Base-by-base conservation (phyloP, 2,888 invertebrate genomes). In the Athalia circularis region DNA sequence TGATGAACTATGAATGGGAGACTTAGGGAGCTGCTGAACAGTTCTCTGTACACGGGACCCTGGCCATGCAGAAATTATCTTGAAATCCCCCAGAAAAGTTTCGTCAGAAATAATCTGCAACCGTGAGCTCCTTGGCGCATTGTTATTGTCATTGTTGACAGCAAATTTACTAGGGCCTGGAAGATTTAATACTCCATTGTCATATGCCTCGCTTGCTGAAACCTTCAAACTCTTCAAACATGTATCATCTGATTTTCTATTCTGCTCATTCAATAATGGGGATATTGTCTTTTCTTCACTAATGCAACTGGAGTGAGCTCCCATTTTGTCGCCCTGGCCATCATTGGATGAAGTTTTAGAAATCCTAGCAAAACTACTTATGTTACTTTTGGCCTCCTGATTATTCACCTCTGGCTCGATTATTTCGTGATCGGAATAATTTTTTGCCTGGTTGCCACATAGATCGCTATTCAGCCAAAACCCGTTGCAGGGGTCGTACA, bases 31-130 rank as follows among this genome's bases (percentile, higher is more conserved):
- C 62, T 87, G 81, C 78, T 89, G 90, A 3, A 89, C 88, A 65
- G 90, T 90, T 6, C 88, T 84, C 67, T 89, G 88, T 74, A 90
- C 89, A 13, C 90, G 85, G 50, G 87, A 78, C 8, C 88, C 88
- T 1, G 85, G 84, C 87, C 88, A 87, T 76, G 87, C 87, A 0
- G 82, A 75, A 1, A 88, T 72, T 74, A 90, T 85, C 80, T 86
- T 88, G 3, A 89, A 85, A 52, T 81, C 85, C 45, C 85, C 83
- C 9, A 86, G 65, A 13, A 90, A 81, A 5, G 85, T 89, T 80
- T 90, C 88, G 29, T 90, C 88, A 0, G 87, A 87, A 78, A 89
- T 86, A 68, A 90, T 89, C 82, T 86, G 86, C 59, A 87, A 77
- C 78, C 83, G 52, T 68, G 79, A 70, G 59, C 48, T 77, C 81